Percentiles rank a stretch among this genome's conserved stretches.
These are phyloP conservation scores for Hemistola chrysoprasaria DNA, from an alignment of 2,888 invertebrate species.

Conservation along the genomic window DNA sequence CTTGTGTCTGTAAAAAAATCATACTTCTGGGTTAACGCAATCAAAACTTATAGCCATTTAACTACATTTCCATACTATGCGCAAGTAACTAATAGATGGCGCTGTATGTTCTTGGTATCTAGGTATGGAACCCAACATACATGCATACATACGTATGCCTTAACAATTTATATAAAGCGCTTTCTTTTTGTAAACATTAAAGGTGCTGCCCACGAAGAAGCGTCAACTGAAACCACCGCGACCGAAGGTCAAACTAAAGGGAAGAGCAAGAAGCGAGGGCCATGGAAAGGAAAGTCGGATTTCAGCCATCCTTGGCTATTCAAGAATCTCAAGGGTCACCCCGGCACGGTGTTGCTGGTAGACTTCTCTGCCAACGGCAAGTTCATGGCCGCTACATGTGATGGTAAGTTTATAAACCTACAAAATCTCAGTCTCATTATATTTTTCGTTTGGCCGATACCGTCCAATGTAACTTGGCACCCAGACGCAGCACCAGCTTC, in stretches of 20 bases:
- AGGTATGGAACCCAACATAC: too few species aligned
- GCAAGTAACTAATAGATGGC: too few species aligned
- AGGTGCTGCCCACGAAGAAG: constrained; percentile 59
- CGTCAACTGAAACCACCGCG: constrained; percentile 50
- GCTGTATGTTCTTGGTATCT: too few species aligned
- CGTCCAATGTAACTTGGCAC: too few species aligned
- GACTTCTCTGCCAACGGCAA: constrained; percentile 94
- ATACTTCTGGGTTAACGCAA: too few species aligned
- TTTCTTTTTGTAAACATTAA: constrained; percentile 22
- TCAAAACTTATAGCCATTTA: too few species aligned
- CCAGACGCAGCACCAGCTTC: too few species aligned
- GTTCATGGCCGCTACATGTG: constrained; percentile 91
- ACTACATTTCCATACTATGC: too few species aligned
- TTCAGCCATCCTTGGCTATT: constrained; percentile 90
- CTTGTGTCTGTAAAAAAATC: too few species aligned
- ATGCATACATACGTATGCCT: too few species aligned
- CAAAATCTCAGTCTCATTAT: too few species aligned
- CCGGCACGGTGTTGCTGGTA: constrained; percentile 87
- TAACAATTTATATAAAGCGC: background rate
- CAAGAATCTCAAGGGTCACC: constrained; percentile 91
- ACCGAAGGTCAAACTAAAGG: constrained; percentile 55
- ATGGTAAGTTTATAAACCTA: constrained; percentile 84
- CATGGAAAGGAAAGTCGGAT: constrained; percentile 76
- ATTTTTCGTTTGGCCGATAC: too few species aligned
- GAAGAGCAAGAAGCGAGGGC: constrained; percentile 78